These are phyloP conservation scores for Troides helena DNA, from an alignment of 2,888 invertebrate genomes.

Conservation along the genomic window DNA sequence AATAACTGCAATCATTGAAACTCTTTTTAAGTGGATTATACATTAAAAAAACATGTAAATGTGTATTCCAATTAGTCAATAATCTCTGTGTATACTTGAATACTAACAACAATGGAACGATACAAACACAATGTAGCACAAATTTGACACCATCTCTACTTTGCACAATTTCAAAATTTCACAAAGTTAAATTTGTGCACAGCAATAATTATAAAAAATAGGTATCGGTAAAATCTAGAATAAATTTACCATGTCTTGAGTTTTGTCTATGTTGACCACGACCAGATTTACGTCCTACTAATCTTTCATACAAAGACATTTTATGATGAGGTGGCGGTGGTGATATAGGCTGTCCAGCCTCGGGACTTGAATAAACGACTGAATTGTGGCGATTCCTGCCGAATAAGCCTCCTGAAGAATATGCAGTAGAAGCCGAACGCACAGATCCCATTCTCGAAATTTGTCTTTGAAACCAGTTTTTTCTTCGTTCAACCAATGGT, in stretches of 20 bases:
- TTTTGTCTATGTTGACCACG: constrained; percentile 83
- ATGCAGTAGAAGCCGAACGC: constrained; percentile 91
- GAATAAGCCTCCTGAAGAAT: constrained; percentile 88
- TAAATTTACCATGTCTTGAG: constrained; percentile 81
- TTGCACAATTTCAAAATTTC: not conserved
- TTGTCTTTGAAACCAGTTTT: constrained; percentile 93
- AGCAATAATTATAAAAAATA: not conserved
- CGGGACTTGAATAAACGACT: constrained; percentile 84
- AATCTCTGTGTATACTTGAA: too few relatives aligned
- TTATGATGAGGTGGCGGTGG: constrained; percentile 79
- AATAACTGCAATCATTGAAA: not conserved
- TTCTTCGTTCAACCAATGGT: constrained; percentile 90
- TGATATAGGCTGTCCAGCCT: constrained; percentile 73
- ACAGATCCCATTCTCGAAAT: constrained; percentile 92
- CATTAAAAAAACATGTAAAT: too few relatives aligned
- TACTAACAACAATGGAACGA: too few relatives aligned
- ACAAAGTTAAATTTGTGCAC: not conserved
- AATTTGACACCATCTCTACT: too few relatives aligned
- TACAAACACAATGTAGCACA: too few relatives aligned
- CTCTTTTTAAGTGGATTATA: not conserved
- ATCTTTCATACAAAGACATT: constrained; percentile 90
- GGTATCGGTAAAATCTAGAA: not conserved
- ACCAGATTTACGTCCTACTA: constrained; percentile 90
- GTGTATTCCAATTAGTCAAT: too few relatives aligned
- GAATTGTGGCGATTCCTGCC: constrained; percentile 89